Evolutionary conservation across 2,113 vertebrate genomes (phyloP).

Genomic region (Zootoca vivipara): DNA sequence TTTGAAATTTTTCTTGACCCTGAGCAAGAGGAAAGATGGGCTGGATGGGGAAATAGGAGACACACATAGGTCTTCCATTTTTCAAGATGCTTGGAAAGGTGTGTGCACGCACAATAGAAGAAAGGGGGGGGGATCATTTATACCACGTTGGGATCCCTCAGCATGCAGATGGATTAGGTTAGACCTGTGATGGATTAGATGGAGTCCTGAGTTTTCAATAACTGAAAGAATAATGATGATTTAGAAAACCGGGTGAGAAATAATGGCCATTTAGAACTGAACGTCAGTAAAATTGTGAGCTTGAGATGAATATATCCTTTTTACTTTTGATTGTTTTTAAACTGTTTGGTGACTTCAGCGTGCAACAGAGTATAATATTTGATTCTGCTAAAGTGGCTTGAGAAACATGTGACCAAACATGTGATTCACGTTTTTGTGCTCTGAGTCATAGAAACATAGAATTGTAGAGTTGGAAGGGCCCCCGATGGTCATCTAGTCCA

Average conservation of each 20-base stretch:
- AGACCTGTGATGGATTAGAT: not conserved
- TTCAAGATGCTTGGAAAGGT: not conserved
- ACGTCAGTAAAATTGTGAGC: slow-evolving; percentile 48
- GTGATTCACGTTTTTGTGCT: not conserved
- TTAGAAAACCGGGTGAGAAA: slow-evolving; percentile 38
- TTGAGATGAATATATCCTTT: slow-evolving; percentile 31
- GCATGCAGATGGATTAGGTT: not conserved
- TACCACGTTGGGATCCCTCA: not conserved
- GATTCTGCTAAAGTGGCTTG: not conserved
- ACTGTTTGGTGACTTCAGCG: slow-evolving; percentile 1
- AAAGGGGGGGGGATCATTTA: not conserved
- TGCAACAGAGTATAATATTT: slow-evolving; percentile 9
- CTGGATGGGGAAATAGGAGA: not conserved
- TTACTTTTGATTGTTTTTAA: slow-evolving; percentile 32
- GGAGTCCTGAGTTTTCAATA: slow-evolving; percentile 48
- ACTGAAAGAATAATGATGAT: not conserved
- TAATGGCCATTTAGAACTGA: slow-evolving; percentile 39
- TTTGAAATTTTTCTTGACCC: not conserved
- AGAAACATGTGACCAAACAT: too few relatives aligned
- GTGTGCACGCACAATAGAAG: not conserved
- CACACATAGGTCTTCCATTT: not conserved
- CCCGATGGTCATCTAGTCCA: too few relatives aligned
- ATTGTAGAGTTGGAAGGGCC: too few relatives aligned
- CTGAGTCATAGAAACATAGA: too few relatives aligned
- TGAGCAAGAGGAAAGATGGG: not conserved